A percentile compares a stretch with the other conserved stretches of the same genome.
These are phyloP conservation scores for Rambutsinella grinnellia DNA, from an alignment of 2,888 invertebrate species.

Conservation along the genomic window DNA sequence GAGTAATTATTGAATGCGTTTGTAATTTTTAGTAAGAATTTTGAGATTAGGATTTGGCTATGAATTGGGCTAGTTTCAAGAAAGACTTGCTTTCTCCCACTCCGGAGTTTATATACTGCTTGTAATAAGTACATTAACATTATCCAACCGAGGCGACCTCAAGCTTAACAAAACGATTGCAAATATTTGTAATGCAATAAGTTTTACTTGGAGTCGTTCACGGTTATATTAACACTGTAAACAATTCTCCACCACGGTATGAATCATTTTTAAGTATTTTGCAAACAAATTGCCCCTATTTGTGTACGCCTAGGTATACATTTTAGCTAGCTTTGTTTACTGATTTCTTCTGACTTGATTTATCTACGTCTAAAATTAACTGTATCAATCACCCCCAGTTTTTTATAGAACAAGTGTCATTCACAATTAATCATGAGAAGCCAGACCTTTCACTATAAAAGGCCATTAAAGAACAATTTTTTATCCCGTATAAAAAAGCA, in stretches of 20 bases:
- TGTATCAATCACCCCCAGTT: neutral
- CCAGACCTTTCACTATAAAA: too few species aligned
- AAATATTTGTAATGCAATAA: conserved; percentile 24
- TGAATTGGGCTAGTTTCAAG: too few species aligned
- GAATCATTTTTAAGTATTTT: conserved; percentile 43
- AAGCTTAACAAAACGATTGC: conserved; percentile 26
- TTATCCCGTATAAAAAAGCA: too few species aligned
- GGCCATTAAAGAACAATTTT: too few species aligned
- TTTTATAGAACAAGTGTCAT: neutral
- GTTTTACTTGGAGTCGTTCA: conserved; percentile 10
- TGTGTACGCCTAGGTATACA: neutral
- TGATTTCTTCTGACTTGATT: neutral
- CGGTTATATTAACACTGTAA: conserved; percentile 22
- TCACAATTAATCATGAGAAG: neutral
- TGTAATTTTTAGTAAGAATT: too few species aligned
- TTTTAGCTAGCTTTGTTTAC: neutral
- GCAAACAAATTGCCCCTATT: conserved; percentile 32
- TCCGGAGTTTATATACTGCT: too few species aligned
- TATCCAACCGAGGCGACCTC: conserved; percentile 6
- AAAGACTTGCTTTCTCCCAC: too few species aligned
- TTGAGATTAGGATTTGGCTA: too few species aligned
- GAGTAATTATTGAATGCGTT: too few species aligned
- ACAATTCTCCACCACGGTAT: conserved; percentile 33
- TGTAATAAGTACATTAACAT: conserved; percentile 1
- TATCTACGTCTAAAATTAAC: neutral